A percentile compares a stretch with the other conserved stretches of the same genome.
phyloP scores from a whole-genome alignment of 2,797 vertebrate species.

The Galaxias olidus region DNA sequence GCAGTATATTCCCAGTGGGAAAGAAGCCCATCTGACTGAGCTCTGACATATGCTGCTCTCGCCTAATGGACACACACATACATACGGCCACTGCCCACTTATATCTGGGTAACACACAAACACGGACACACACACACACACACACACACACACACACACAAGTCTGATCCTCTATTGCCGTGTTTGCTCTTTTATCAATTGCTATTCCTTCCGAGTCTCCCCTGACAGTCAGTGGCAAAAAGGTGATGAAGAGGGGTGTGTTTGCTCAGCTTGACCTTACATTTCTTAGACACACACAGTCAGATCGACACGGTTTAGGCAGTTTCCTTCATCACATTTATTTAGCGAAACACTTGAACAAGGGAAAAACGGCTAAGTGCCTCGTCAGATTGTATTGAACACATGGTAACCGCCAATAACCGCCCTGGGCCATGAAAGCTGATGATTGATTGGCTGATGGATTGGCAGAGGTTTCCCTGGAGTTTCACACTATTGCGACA shows the following conservation, averaged over 20 bases:
- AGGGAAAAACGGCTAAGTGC: no score
- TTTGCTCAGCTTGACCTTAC: background rate
- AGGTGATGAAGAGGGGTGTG: background rate
- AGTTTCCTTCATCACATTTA: no score
- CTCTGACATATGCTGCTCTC: conserved; percentile 66
- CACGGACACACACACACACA: conserved; percentile 9
- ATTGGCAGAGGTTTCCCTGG: no score
- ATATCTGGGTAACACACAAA: conserved; percentile 25
- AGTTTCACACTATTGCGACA: no score
- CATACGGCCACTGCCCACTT: conserved; percentile 44
- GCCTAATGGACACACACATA: conserved; percentile 53
- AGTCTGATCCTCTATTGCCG: background rate
- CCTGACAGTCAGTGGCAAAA: background rate
- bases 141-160: background rate
- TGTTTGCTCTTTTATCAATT: background rate
- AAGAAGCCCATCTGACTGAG: conserved; percentile 64
- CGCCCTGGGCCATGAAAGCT: no score
- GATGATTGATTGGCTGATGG: no score
- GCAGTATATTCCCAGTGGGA: conserved; percentile 59
- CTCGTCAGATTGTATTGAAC: no score
- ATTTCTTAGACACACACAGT: background rate
- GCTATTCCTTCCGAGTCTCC: background rate
- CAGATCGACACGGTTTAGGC: no score
- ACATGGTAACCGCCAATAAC: no score
- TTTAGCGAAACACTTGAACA: no score